Conservation (phyloP, 2,888 invertebrate genomes). For the Lottia scabra region DNA sequence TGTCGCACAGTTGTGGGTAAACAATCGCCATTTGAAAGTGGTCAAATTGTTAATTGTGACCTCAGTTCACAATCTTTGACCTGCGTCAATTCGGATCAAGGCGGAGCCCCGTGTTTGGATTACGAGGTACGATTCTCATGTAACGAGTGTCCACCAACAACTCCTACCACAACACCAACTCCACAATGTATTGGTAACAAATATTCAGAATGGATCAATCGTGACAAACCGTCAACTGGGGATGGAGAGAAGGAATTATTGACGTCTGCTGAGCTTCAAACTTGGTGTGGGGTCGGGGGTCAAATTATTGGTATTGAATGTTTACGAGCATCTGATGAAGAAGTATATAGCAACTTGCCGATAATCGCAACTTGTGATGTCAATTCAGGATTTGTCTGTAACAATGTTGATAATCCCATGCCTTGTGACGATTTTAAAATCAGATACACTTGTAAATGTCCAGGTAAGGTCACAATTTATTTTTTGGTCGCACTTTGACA, state of each 20-base stretch:
- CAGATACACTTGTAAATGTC: constrained; percentile 71
- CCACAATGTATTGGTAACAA: not conserved
- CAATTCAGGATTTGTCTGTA: constrained; percentile 80
- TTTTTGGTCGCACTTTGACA: too few species aligned
- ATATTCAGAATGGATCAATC: constrained; percentile 46
- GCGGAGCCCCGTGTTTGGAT: constrained; percentile 48
- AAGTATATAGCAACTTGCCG: constrained; percentile 21
- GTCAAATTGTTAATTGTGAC: constrained; percentile 36
- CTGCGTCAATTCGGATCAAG: constrained; percentile 43
- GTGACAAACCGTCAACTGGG: constrained; percentile 32
- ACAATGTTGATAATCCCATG: constrained; percentile 42
- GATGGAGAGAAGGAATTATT: constrained; percentile 45
- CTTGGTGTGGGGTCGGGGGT: constrained; percentile 39
- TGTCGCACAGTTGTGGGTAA: constrained; percentile 48
- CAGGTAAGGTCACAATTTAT: constrained; percentile 22
- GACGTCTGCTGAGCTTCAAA: constrained; percentile 32
- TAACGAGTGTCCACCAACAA: constrained; percentile 49
- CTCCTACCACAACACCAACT: constrained; percentile 16
- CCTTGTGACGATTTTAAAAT: constrained; percentile 63
- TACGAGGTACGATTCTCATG: constrained; percentile 66
- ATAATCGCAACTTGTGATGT: constrained; percentile 67
- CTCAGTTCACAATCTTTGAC: constrained; percentile 27
- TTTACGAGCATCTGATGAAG: constrained; percentile 35
- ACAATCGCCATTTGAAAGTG: constrained; percentile 40
- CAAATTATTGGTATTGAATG: constrained; percentile 52